Conservation (phyloP, 2,888 invertebrate species). For the Neelides folsomi region DNA sequence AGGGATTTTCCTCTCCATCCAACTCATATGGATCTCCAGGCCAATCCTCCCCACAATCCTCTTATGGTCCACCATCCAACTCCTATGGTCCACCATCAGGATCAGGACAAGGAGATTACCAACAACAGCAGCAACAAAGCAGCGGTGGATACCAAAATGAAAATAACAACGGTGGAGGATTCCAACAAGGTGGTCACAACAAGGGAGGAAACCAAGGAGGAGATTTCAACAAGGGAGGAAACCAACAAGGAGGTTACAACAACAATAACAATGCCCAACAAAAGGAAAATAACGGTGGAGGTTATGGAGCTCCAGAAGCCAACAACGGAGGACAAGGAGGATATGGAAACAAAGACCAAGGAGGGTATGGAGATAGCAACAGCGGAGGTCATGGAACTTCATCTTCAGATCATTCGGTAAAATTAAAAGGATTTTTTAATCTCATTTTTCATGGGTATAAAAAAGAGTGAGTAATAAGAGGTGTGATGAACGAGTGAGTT, state of each 20-base stretch:
- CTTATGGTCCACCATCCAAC: constrained; percentile 2
- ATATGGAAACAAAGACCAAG: background rate
- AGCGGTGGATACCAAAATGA: background rate
- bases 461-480: background rate
- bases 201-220: constrained; percentile 6
- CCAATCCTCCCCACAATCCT: background rate
- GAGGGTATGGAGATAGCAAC: constrained; percentile 7
- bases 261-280: background rate
- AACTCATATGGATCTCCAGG: constrained; percentile 13
- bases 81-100: constrained; percentile 3
- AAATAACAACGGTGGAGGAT: background rate
- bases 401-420: constrained; percentile 1
- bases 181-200: background rate
- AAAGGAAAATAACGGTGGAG: background rate
- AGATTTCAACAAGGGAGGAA: constrained; percentile 4
- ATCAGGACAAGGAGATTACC: background rate
- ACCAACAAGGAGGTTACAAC: constrained; percentile 13
- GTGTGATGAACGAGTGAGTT: background rate
- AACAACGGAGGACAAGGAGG: constrained; percentile 7
- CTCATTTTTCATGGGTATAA: background rate
- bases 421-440: background rate
- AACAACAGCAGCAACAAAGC: constrained; percentile 1
- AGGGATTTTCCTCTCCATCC: background rate
- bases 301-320: constrained; percentile 1
- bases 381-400: constrained; percentile 10